Evolutionary conservation across 1,140 invertebrate species (phyloP).

Genomic region (Orchestia grillus): DNA sequence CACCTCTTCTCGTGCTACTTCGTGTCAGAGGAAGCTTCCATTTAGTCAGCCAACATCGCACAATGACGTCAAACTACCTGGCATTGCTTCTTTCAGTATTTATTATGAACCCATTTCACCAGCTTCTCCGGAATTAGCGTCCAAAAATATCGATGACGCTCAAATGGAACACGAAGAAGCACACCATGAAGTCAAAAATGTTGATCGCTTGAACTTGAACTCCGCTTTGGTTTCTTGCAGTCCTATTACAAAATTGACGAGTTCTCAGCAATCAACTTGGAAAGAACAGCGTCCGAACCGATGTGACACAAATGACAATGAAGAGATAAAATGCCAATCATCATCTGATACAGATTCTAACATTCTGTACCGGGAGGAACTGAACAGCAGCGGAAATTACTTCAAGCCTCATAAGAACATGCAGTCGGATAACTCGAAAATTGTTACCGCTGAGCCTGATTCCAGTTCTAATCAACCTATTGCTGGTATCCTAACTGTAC

Average conservation of each 20-base stretch:
- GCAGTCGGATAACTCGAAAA: neutral
- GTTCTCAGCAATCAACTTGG: neutral
- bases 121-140: neutral
- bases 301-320: neutral
- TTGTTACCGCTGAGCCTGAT: constrained; percentile 10
- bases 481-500: neutral
- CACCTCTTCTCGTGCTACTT: neutral
- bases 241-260: neutral
- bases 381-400: neutral
- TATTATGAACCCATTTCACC: neutral
- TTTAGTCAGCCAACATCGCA: neutral
- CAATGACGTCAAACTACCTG: neutral
- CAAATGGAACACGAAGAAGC: neutral
- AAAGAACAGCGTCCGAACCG: neutral
- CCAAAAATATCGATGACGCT: neutral
- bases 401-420: neutral
- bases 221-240: neutral
- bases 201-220: neutral
- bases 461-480: neutral
- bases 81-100: neutral
- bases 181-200: neutral
- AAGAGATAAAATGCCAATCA: neutral
- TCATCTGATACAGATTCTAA: neutral
- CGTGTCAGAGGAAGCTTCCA: constrained; percentile 9
- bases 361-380: neutral